Evolutionary conservation across 2,113 vertebrate species (phyloP).

Genomic region (Melanostigma gelatinosum): DNA sequence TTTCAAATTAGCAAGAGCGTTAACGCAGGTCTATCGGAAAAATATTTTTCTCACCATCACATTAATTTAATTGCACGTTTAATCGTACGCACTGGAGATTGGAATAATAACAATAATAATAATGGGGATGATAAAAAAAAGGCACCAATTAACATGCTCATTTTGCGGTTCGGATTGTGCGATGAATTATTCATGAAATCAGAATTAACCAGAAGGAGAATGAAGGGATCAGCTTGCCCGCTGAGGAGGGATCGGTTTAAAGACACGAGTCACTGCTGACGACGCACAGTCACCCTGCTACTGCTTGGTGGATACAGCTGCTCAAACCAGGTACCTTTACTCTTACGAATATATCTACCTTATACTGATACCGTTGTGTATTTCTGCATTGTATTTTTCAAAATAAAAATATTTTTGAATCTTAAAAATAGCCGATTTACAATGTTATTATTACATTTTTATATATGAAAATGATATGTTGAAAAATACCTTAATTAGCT

Average conservation of each 20-base stretch:
- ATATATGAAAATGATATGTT: background rate
- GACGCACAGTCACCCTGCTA: constrained; percentile 43
- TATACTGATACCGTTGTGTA: background rate
- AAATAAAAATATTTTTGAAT: background rate
- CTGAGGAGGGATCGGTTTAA: constrained; percentile 61
- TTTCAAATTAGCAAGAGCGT: constrained; percentile 66
- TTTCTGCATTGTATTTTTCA: background rate
- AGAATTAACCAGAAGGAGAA: constrained; percentile 50
- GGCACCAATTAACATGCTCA: constrained; percentile 56
- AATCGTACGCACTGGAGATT: constrained; percentile 34
- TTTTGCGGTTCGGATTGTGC: constrained; percentile 49
- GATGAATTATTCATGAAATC: constrained; percentile 78
- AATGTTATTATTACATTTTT: background rate
- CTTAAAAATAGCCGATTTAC: background rate
- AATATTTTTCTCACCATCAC: constrained; percentile 62
- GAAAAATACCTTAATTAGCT: background rate
- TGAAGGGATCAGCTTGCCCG: constrained; percentile 49
- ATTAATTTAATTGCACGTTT: constrained; percentile 70
- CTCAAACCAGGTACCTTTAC: constrained; percentile 48
- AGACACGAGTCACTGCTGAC: constrained; percentile 58
- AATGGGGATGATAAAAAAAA: constrained; percentile 37
- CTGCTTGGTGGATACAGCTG: constrained; percentile 46
- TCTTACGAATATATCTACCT: background rate
- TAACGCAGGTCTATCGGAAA: constrained; percentile 64
- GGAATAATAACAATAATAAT: constrained; percentile 62